Evolutionary conservation across 2,113 vertebrate species (phyloP), one percentile per base, ranked within the genome.

Genomic region (Stictonetta naevosa): DNA sequence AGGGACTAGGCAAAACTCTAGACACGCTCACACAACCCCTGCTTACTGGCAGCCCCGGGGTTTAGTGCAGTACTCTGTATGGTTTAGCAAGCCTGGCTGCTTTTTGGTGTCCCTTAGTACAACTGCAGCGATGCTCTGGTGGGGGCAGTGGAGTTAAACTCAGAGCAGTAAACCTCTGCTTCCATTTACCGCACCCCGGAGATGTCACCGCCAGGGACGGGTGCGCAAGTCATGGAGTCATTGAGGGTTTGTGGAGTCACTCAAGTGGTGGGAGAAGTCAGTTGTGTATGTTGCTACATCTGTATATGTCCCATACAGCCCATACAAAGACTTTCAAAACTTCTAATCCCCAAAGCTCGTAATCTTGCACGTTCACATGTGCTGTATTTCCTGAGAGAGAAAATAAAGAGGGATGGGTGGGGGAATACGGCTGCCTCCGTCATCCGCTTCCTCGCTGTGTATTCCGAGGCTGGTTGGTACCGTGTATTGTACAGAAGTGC

Each of bases 361-460:
- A 84, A 88, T 94, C 86, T 86, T 76, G 6, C 4, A 0, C 20
- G 29, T 91, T 94, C 96, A 92, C 83, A 16, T 64, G 88, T 44
- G 31, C 79, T 94, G 64, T 44, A n/a, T 91, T 95, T 96, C 90
- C 92, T 92, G 86, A 96, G 88, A 72, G 38, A 75, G 74, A 78
- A 92, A 83, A 95, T 63, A 90, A 92, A 74, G 21, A 48, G 92
- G 33, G 42, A 36, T 87, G 69, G 42, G 77, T 58, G 56, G 82
- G 86, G 94, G 83, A 21, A 23, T 68, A 7, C 13, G 81, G 73
- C 82, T 52, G 69, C 78, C 42, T 59, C 67, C 8, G 1, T 75
- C 87, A 79, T 33, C 73, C 1, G 1, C 92, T 94, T 92, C 91
- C 86, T 90, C 76, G 0, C 28, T 4, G n/a, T 17, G 5, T 50